A percentile compares a stretch with the other conserved stretches of the same genome.
phyloP scores from a whole-genome alignment of 1,140 invertebrate species.

The Myzus persicae region DNA sequence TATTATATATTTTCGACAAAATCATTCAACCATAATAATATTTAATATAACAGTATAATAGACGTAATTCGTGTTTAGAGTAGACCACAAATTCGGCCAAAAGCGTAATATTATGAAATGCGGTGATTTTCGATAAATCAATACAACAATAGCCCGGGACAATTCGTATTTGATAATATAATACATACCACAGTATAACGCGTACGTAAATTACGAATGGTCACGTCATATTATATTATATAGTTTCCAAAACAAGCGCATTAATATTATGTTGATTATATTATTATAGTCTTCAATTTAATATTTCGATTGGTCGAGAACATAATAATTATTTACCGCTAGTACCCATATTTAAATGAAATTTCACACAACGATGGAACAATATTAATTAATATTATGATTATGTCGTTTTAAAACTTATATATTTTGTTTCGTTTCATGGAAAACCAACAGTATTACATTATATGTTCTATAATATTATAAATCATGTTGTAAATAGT shows the following conservation, averaged over 20 bases:
- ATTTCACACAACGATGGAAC: not conserved
- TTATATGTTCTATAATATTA: not conserved
- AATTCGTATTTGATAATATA: not conserved
- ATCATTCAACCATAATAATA: not conserved
- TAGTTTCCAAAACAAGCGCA: not conserved
- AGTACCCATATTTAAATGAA: not conserved
- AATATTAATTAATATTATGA: not conserved
- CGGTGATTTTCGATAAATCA: not conserved
- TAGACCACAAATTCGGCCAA: not conserved
- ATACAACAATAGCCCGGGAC: not conserved
- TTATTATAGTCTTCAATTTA: not conserved
- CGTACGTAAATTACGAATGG: not conserved
- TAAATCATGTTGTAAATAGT: not conserved
- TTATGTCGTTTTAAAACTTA: not conserved
- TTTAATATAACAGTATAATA: not conserved
- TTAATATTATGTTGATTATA: slow-evolving; percentile 17
- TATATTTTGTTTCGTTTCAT: not conserved
- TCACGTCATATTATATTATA: not conserved
- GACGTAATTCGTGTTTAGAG: not conserved
- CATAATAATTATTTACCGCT: not conserved
- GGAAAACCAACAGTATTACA: not conserved
- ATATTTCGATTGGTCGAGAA: not conserved
- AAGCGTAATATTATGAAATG: not conserved
- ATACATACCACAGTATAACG: not conserved
- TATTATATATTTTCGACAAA: not conserved